Evolutionary conservation across 2,888 invertebrate genomes (phyloP).

Genomic region (Folsomia candida): DNA sequence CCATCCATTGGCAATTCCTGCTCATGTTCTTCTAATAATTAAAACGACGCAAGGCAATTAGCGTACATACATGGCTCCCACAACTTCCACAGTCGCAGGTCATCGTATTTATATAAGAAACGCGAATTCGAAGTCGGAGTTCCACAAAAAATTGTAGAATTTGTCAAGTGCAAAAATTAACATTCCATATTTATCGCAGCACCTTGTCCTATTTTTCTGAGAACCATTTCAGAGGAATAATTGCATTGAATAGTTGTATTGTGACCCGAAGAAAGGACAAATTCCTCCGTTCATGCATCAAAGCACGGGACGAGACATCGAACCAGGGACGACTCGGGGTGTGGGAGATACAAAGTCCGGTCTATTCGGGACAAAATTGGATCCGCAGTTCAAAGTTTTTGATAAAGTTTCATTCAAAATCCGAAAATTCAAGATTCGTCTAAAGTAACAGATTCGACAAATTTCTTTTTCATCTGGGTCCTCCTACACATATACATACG

Average conservation of each 20-base stretch:
- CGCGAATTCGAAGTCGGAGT: neutral
- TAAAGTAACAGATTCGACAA: neutral
- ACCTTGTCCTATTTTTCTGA: neutral
- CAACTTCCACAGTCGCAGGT: neutral
- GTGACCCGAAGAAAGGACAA: neutral
- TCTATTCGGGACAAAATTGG: neutral
- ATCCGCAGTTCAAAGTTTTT: neutral
- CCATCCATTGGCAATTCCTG: too few species aligned
- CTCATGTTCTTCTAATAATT: too few species aligned
- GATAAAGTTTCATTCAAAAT: neutral
- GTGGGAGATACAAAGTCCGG: slow-evolving; percentile 12
- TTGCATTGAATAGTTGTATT: neutral
- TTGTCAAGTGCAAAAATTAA: neutral
- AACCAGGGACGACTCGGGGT: neutral
- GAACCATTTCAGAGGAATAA: neutral
- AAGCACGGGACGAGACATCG: neutral
- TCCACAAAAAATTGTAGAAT: too few species aligned
- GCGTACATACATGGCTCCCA: neutral
- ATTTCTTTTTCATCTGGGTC: too few species aligned
- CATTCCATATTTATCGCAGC: neutral
- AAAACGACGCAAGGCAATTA: neutral
- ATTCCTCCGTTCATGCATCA: slow-evolving; percentile 12
- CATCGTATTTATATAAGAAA: neutral
- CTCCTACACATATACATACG: too few species aligned
- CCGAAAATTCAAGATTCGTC: slow-evolving; percentile 5